Conservation (phyloP, 2,113 vertebrate species). For the Hypocryptadius cinnamomeus region DNA sequence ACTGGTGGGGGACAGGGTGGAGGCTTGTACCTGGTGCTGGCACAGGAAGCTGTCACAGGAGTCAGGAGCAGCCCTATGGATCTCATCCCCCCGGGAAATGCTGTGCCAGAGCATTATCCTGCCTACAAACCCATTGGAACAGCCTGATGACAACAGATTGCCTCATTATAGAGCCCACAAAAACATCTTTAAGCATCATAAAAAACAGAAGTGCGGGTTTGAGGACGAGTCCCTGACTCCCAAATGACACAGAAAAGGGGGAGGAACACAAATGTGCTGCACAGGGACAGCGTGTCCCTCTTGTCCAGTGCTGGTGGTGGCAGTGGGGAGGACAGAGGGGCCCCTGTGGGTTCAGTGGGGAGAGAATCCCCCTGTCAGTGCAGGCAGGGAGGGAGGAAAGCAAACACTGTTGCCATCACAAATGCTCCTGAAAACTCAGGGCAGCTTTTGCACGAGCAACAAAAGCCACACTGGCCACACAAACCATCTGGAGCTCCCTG, state of each 20-base stretch:
- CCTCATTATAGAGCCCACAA: not conserved
- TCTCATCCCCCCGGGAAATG: not conserved
- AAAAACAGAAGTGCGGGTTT: not conserved
- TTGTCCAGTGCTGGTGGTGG: fast-evolving
- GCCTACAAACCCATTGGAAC: not conserved
- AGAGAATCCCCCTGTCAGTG: fast-evolving
- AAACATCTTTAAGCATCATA: not conserved
- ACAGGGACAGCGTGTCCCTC: fast-evolving
- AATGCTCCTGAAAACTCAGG: not conserved
- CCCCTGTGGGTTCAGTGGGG: fast-evolving
- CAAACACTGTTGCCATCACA: not conserved
- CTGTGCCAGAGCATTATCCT: not conserved
- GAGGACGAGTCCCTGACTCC: not conserved
- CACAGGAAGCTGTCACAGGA: not conserved
- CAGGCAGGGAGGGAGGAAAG: not conserved
- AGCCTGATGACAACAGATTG: not conserved
- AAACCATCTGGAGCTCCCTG: constrained; percentile 45
- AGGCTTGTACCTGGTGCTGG: not conserved
- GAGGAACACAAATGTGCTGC: not conserved
- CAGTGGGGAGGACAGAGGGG: not conserved
- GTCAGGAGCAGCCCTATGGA: not conserved
- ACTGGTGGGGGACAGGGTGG: not conserved
- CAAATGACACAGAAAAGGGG: not conserved
- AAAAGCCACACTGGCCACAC: not conserved
- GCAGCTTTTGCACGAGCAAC: not conserved